Base-by-base conservation (phyloP, 2,888 invertebrate species). In the Meloe dianella region DNA sequence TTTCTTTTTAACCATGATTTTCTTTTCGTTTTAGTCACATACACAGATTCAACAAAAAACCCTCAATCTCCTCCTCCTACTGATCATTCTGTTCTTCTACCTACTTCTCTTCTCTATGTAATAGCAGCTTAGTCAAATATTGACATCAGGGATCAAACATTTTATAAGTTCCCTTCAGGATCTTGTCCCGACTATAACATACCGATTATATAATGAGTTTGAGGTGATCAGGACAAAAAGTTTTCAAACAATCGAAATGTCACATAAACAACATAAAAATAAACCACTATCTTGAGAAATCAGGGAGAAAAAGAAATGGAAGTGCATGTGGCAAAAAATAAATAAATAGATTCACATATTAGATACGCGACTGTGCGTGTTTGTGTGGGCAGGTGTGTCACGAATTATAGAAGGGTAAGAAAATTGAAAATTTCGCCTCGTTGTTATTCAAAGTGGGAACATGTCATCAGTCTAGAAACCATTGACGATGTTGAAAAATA, bases 91-190 rank as follows among this genome's bases (percentile, higher is more conserved):
- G 17, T 17, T 20, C 51, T 12, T 54, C 22, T 54, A 51, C 24
- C 54, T 54, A 22, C 47, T 47, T 47, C 54, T 54, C 5, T 20
- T 10, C 12, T 41, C 61, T 65, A 61, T 79, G 77, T 77, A 79
- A 77, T 77, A 77, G 77, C 79, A 77, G 78, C 77, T 73, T 77
- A 66, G 63, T 71, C 77, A 79, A 80, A 80, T 78, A 78, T 80
- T 80, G 73, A 75, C 80, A 72, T 68, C 70, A 73, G 74, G 77
- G 80, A 82, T 82, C 81, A 81, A 79, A 79, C 79, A 81, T 81
- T 81, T 79, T 79, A 78, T 75, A 79, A 73, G 74, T 73, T 74
- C 73, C 76, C 74, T 68, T 70, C 64, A 66, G 71, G 71, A 68
- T 73, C 68, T 65, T 65, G 66, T 69, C 54, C 71, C 67, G 67